These are phyloP conservation scores for Mycetomoellerius zeteki DNA, from an alignment of 1,140 invertebrate species.

Conservation along the genomic window DNA sequence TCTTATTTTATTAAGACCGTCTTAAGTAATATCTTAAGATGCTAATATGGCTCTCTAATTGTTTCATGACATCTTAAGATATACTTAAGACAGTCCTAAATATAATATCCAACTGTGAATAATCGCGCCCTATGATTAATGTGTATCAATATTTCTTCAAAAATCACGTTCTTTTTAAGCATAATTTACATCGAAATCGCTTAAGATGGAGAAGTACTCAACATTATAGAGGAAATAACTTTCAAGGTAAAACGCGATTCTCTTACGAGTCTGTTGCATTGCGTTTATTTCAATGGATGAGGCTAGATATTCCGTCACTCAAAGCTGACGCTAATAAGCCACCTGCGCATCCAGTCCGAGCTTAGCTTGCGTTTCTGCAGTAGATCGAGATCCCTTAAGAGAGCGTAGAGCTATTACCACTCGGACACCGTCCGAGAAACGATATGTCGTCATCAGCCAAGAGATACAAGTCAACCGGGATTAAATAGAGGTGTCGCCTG, in stretches of 20 bases:
- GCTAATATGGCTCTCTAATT: no score
- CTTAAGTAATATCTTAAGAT: no score
- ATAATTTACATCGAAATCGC: not conserved
- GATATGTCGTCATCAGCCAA: constrained; percentile 10
- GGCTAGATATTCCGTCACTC: constrained; percentile 30
- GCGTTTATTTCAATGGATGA: not conserved
- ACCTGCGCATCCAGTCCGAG: not conserved
- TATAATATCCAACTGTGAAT: no score
- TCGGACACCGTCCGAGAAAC: constrained; percentile 50
- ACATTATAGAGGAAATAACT: not conserved
- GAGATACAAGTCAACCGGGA: constrained; percentile 45
- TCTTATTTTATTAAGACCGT: no score
- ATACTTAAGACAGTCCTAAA: no score
- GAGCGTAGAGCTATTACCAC: constrained; percentile 23
- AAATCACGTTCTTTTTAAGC: not conserved
- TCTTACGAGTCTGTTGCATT: not conserved
- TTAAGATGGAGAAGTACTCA: not conserved
- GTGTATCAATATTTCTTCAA: not conserved
- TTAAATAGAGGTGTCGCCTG: constrained; percentile 50
- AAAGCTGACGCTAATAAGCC: constrained; percentile 51
- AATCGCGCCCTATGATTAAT: not conserved
- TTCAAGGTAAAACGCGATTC: constrained; percentile 25
- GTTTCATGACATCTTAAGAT: no score
- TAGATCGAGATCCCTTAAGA: constrained; percentile 21
- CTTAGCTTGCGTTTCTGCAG: constrained; percentile 21